These are phyloP conservation scores for Montipora capitata DNA, from an alignment of 92 coral and sea anemone species.

Conservation along the genomic window DNA sequence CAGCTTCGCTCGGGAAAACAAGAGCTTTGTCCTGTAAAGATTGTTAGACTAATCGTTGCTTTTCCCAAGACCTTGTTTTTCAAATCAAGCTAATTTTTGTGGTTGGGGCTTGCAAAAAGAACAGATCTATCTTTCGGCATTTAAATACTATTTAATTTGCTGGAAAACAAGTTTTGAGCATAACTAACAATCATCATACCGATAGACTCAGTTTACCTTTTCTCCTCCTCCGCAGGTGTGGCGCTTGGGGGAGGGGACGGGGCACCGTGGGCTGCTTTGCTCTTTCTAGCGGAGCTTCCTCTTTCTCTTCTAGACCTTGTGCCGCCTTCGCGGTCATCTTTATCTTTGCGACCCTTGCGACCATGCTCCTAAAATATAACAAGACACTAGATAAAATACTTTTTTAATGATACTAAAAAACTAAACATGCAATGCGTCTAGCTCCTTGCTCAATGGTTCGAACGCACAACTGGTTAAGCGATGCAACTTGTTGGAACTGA, in stretches of 20 bases:
- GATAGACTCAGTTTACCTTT: slow-evolving; percentile 50
- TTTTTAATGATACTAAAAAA: too few species aligned
- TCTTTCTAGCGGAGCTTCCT: slow-evolving; percentile 87
- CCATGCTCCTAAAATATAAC: slow-evolving; percentile 85
- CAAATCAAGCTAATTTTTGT: too few species aligned
- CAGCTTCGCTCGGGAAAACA: not conserved
- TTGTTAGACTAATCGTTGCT: not conserved
- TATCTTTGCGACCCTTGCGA: slow-evolving; percentile 89
- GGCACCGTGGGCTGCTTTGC: slow-evolving; percentile 80
- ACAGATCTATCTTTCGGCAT: too few species aligned
- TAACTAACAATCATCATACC: too few species aligned
- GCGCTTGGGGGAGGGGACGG: slow-evolving; percentile 96
- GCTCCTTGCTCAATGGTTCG: too few species aligned
- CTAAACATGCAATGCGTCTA: too few species aligned
- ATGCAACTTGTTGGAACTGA: too few species aligned
- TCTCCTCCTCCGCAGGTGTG: slow-evolving; percentile 86
- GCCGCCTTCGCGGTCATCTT: slow-evolving; percentile 96
- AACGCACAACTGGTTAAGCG: too few species aligned
- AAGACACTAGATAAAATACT: not conserved
- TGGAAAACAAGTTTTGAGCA: too few species aligned
- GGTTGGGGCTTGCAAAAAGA: too few species aligned
- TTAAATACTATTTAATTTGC: too few species aligned
- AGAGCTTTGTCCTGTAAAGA: not conserved
- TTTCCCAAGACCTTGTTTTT: not conserved
- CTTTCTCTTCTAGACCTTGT: slow-evolving; percentile 94